These are phyloP conservation scores for Cryptomyrus ogoouensis DNA, from an alignment of 2,113 vertebrate species.

Conservation along the genomic window DNA sequence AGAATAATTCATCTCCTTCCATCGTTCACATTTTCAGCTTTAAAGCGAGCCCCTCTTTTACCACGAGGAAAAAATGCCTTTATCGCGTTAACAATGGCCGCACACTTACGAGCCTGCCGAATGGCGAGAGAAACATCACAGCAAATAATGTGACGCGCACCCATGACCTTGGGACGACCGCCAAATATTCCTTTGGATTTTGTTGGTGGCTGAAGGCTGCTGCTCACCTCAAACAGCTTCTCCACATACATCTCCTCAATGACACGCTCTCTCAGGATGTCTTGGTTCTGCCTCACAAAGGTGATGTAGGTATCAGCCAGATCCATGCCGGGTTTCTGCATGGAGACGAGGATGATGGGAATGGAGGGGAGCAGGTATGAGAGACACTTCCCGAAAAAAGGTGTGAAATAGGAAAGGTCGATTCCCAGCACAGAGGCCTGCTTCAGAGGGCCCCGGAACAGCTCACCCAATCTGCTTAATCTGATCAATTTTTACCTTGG, in stretches of 20 bases:
- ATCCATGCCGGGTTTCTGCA: conserved; percentile 92
- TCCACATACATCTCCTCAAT: conserved; percentile 82
- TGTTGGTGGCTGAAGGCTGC: conserved; percentile 28
- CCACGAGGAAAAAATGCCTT: neutral
- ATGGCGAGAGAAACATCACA: neutral
- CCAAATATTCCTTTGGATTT: neutral
- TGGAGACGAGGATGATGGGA: conserved; percentile 13
- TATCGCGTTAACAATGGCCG: neutral
- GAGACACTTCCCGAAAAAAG: neutral
- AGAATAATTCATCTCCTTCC: neutral
- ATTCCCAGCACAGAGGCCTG: neutral
- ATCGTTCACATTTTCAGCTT: neutral
- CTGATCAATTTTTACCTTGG: neutral
- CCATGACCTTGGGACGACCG: neutral
- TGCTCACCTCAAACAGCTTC: conserved; percentile 91
- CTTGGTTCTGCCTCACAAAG: conserved; percentile 89
- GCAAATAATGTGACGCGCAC: neutral
- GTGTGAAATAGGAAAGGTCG: neutral
- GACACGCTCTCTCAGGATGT: conserved; percentile 84
- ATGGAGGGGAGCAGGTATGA: neutral
- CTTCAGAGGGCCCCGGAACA: neutral
- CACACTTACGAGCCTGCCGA: neutral
- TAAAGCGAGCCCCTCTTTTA: neutral
- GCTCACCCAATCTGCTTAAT: neutral
- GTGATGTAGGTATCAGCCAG: conserved; percentile 91